These are phyloP conservation scores for Nomia melanderi DNA, from an alignment of 1,140 invertebrate genomes.

Conservation along the genomic window DNA sequence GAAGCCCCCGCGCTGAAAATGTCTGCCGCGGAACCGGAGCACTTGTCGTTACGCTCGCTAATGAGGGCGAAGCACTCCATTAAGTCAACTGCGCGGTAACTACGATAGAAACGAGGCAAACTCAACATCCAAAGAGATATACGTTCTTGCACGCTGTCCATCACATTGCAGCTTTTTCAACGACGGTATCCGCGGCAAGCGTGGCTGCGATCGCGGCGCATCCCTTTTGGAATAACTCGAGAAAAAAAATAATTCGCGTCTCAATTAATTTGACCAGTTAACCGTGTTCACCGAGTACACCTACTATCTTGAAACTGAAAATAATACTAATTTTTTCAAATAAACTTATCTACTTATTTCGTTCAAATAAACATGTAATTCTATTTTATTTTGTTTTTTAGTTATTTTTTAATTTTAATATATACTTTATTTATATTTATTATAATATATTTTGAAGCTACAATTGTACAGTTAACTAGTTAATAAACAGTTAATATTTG, in stretches of 20 bases:
- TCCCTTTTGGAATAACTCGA: neutral
- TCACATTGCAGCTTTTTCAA: slow-evolving; percentile 8
- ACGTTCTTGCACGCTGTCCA: slow-evolving; percentile 33
- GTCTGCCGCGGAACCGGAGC: slow-evolving; percentile 47
- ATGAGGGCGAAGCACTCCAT: slow-evolving; percentile 68
- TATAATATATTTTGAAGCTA: too few relatives aligned
- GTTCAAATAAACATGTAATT: too few relatives aligned
- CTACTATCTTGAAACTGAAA: too few relatives aligned
- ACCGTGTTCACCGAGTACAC: neutral
- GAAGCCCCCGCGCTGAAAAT: slow-evolving; percentile 49
- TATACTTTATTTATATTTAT: too few relatives aligned
- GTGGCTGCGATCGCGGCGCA: neutral
- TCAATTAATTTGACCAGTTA: too few relatives aligned
- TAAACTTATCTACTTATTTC: too few relatives aligned
- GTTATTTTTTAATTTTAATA: too few relatives aligned
- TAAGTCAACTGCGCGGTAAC: slow-evolving; percentile 65
- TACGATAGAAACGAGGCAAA: slow-evolving; percentile 50
- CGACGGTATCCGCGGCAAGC: neutral
- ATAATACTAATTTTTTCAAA: too few relatives aligned
- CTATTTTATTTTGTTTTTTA: too few relatives aligned
- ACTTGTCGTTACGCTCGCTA: slow-evolving; percentile 63
- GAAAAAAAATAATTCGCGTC: neutral
- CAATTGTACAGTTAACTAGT: too few relatives aligned
- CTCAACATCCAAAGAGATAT: slow-evolving; percentile 48
- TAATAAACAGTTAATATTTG: too few relatives aligned